Evolutionary conservation across 2,888 invertebrate species (phyloP).

Genomic region (Eupithecia pulchellata): DNA sequence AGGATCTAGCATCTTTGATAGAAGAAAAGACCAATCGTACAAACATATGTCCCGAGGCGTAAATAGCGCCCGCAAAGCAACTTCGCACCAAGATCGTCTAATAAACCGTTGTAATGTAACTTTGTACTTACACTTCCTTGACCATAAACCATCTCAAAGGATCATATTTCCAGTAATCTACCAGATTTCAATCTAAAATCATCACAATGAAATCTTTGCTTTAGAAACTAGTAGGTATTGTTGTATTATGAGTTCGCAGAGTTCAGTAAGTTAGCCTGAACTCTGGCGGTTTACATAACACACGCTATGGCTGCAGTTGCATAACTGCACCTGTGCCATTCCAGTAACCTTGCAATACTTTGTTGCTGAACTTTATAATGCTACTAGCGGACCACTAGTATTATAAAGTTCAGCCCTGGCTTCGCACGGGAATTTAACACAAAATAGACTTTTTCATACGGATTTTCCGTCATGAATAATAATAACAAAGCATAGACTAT

Average conservation of each 20-base stretch:
- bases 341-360: not conserved
- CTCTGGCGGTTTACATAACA: constrained; percentile 1
- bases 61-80: not conserved
- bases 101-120: not conserved
- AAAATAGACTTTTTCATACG: too few species aligned
- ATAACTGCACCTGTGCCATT: constrained; percentile 1
- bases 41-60: not conserved
- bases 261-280: constrained; percentile 1
- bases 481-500: too few species aligned
- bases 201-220: not conserved
- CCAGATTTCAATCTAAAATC: not conserved
- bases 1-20: not conserved
- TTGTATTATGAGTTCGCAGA: not conserved
- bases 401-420: too few species aligned
- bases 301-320: not conserved
- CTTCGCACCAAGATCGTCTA: not conserved
- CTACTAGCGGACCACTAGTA: too few species aligned
- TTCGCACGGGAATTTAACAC: too few species aligned
- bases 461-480: too few species aligned
- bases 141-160: not conserved
- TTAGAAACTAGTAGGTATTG: not conserved
- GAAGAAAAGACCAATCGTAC: not conserved
- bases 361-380: not conserved
- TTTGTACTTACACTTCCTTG: not conserved
- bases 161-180: not conserved